Evolutionary conservation across 1,140 invertebrate species (phyloP), one percentile per base, ranked within the genome.

Genomic region (Brachionus rotundiformis): DNA sequence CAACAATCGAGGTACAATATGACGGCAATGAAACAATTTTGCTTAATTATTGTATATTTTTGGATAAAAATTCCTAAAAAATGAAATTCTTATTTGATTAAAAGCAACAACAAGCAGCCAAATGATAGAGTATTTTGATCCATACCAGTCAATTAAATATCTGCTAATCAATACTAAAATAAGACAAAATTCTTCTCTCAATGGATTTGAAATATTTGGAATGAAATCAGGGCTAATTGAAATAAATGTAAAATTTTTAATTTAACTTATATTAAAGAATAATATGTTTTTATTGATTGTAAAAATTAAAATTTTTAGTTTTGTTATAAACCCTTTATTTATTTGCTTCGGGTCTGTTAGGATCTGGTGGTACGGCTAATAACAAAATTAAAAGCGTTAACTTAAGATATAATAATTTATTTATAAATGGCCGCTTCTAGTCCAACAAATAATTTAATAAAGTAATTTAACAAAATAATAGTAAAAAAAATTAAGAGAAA

Each of bases 201-300:
- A 19, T 8, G 29, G 63, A 6, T 68, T 68, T 16, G 63, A 68
- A 36, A 68, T 68, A n/a, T 41, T 16, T 68, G 63, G 3, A 7
- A 4, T 16, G 3, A n/a, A 68, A 8, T 36, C 63, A 16, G 63
- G 63, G 23, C 29, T 68, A 6, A 39, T 68, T 36, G 16, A 19
- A 19, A 36, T 68, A 16, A 68, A n/a, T 19, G 63, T 68, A 68
- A 68, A 23, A n/a, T n/a, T n/a, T n/a, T n/a, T n/a, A n/a, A n/a
- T n/a, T n/a, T n/a, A n/a, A n/a, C n/a, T n/a, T n/a, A n/a, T n/a
- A n/a, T n/a, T n/a, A n/a, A n/a, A n/a, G n/a, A n/a, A n/a, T n/a
- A n/a, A n/a, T n/a, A n/a, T n/a, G n/a, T n/a, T n/a, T n/a, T n/a
- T n/a, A n/a, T n/a, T n/a, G n/a, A n/a, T n/a, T n/a, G n/a, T n/a